These are phyloP conservation scores for Dolichopus griseipennis DNA, from an alignment of 2,888 invertebrate genomes.

Conservation along the genomic window DNA sequence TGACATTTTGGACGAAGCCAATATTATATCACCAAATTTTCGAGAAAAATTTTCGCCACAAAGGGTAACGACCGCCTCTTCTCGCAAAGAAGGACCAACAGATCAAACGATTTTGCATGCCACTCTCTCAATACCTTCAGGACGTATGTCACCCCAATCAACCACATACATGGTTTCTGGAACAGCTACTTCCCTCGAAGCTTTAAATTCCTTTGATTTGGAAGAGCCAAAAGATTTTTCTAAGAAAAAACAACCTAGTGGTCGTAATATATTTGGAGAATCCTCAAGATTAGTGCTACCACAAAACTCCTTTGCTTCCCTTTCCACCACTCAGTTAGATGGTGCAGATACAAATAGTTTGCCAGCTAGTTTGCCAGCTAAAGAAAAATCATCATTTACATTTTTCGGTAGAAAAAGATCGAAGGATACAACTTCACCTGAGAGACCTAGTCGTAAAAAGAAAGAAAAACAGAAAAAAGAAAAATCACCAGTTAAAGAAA, in stretches of 20 bases:
- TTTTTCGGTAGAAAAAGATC: constrained; percentile 4
- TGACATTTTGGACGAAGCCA: not conserved
- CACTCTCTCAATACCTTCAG: not conserved
- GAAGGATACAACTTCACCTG: not conserved
- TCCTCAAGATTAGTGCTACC: not conserved
- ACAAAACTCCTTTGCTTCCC: not conserved
- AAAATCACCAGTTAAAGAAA: not conserved
- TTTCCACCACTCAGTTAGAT: not conserved
- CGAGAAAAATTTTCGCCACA: not conserved
- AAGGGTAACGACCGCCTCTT: not conserved
- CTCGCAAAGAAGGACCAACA: not conserved
- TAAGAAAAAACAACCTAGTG: not conserved
- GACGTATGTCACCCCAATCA: not conserved
- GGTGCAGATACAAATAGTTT: not conserved
- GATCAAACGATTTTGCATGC: not conserved
- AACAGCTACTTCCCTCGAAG: not conserved
- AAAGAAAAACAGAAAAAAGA: not conserved
- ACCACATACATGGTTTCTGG: not conserved
- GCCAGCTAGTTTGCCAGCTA: not conserved
- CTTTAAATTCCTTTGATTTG: not conserved
- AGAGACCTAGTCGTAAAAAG: not conserved
- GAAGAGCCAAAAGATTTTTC: not conserved
- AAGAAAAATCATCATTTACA: constrained; percentile 7
- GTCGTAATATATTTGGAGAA: not conserved
- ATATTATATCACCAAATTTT: too few species aligned